Base-by-base conservation (phyloP, 2,113 vertebrate genomes). In the Macroglossus sobrinus region DNA sequence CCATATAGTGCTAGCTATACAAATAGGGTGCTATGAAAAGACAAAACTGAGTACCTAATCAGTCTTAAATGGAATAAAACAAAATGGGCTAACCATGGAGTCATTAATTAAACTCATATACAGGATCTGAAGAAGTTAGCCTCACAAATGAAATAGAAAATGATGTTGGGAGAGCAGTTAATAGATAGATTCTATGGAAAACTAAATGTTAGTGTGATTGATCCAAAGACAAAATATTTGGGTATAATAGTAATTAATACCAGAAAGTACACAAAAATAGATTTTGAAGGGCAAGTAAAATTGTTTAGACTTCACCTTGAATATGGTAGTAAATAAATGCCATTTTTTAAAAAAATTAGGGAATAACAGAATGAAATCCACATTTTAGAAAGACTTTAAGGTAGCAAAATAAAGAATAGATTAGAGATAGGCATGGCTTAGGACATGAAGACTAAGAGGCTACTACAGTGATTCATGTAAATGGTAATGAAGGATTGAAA, bases 151-250 rank as follows among this genome's bases (percentile, higher is more conserved):
- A 92, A 66, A 64, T 78, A 7, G 15, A 24, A 89, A 84, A 74
- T 33, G 11, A 80, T 40, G 10, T 63, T 38, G 7, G 2, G 5
- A 79, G n/a, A 84, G 19, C 1, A 45, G 15, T 72, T 93, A 79
- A 72, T 72, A 93, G 45, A 66, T 45, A 84, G 24, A 81, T 35
- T 47, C 89, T 19, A 43, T 26, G 12, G 24, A 79, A 89, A 95
- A 66, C 24, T 68, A 79, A 84, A 78, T 38, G 30, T n/a, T 63
- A 22, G 2, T 59, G 8, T 59, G 26, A 63, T 4, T 30, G 38
- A 28, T 43, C 79, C 40, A 43, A 61, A 81, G 78, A 85, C 22
- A 72, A 43, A 64, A 75, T 35, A 16, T 93, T 63, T 64, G 59
- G 59, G 38, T 13, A 47, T 15, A 61, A 13, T 84, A 40, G 26